phyloP scores from a whole-genome alignment of 2,797 vertebrate species.

The Cyclopterus lumpus region DNA sequence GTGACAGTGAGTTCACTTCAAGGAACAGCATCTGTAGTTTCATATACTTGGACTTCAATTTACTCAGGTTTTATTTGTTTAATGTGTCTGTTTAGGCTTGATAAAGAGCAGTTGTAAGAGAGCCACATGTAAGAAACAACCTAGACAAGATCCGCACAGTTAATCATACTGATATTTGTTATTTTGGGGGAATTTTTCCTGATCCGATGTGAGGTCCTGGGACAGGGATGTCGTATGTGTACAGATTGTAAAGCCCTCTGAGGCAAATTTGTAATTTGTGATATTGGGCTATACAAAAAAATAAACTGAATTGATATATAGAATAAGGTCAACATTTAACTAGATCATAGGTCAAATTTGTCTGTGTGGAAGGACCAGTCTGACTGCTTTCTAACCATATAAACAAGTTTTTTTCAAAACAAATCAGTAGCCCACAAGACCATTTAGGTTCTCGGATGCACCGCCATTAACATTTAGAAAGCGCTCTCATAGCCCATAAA shows the following conservation, averaged over 20 bases:
- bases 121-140: background rate
- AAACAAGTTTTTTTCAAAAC: constrained; percentile 3
- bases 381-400: background rate
- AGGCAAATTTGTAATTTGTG: too few species aligned
- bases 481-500: background rate
- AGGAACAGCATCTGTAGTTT: constrained; percentile 15
- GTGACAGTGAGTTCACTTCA: constrained; percentile 11
- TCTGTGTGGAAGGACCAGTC: background rate
- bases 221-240: too few species aligned
- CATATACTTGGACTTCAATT: constrained; percentile 3
- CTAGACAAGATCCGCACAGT: constrained; percentile 21
- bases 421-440: background rate
- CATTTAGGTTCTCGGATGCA: background rate
- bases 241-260: too few species aligned
- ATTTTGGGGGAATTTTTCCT: too few species aligned
- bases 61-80: background rate
- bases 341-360: background rate
- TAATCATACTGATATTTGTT: constrained; percentile 15
- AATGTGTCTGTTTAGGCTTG: constrained; percentile 17
- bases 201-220: too few species aligned
- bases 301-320: too few species aligned
- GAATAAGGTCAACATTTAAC: constrained; percentile 6
- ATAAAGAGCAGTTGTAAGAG: constrained; percentile 19
- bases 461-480: background rate
- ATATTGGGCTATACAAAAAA: too few species aligned